phyloP scores from a whole-genome alignment of 2,113 vertebrate species.

The Typhlomys cinereus region DNA sequence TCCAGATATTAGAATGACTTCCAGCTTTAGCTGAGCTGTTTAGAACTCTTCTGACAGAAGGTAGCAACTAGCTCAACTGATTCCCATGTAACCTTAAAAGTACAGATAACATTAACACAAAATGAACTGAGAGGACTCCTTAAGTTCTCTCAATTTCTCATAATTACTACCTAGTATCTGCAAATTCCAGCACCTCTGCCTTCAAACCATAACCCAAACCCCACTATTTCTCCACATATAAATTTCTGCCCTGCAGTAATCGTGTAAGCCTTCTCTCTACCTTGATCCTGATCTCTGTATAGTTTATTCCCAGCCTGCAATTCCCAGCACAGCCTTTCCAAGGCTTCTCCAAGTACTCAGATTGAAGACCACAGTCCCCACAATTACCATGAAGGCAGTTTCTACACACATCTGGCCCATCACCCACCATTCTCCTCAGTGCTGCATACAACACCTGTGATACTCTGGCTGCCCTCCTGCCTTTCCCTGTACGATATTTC shows the following conservation, averaged over 20 bases:
- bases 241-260: background rate
- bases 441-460: background rate
- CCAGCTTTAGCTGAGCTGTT: background rate
- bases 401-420: background rate
- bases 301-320: background rate
- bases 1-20: slow-evolving; percentile 37
- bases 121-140: background rate
- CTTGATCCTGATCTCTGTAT: background rate
- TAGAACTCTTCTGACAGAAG: slow-evolving; percentile 25
- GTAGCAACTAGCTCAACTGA: slow-evolving; percentile 24
- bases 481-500: background rate
- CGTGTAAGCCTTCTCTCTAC: background rate
- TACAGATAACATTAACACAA: background rate
- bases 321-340: background rate
- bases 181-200: background rate
- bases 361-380: background rate
- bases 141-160: slow-evolving; percentile 21
- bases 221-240: background rate
- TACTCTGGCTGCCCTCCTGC: background rate
- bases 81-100: slow-evolving; percentile 12
- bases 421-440: background rate
- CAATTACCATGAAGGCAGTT: background rate
- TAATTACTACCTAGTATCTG: background rate
- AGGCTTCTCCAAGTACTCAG: background rate
- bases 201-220: background rate